Base-by-base conservation (phyloP, 2,113 vertebrate species). In the Oxyruncus cristatus region DNA sequence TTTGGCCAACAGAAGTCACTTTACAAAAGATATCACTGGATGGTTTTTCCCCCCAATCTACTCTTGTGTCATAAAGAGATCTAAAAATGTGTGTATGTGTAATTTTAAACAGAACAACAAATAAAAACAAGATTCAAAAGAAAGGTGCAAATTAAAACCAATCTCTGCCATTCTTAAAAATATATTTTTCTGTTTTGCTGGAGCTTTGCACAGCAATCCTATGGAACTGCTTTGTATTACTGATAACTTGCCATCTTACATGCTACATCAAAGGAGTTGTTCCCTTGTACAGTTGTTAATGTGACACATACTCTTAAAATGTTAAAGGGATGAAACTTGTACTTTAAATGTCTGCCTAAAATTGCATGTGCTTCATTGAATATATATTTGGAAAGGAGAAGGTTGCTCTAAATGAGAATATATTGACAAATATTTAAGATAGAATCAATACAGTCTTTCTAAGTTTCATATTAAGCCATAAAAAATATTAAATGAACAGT, bases 391-490 rank as follows among this genome's bases (percentile, higher is more conserved):
- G 56, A 81, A 95, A 86, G 27, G 14, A 92, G 63, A 27, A 70
- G n/a, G 55, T 75, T 93, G 39, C 76, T 92, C 52, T 81, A 81
- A 81, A 89, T 74, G 62, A 75, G 66, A 62, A 63, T 78, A 72
- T 78, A 86, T 56, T 93, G 83, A 75, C 86, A 91, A 86, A 89
- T 91, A 94, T 87, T 81, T 91, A 77, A 90, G 65, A 81, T 47
- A 75, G 88, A 94, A 65, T 91, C 85, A 68, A 91, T 96, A 70
- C 21, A 72, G 35, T 63, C 85, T 93, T 71, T 82, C 53, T 49
- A 68, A 71, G 79, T 83, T 93, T 81, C 72, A 77, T 61, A 71
- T 68, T 92, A 89, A 96, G 89, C 80, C 96, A 96, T 93, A 91
- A 96, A 92, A 92, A 93, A 37, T 53, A 80, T 52, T 82, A 94